Percentiles rank a stretch among this genome's conserved stretches.
These are phyloP conservation scores for Lepidurus apus DNA, from an alignment of 1,140 invertebrate species.

Conservation along the genomic window DNA sequence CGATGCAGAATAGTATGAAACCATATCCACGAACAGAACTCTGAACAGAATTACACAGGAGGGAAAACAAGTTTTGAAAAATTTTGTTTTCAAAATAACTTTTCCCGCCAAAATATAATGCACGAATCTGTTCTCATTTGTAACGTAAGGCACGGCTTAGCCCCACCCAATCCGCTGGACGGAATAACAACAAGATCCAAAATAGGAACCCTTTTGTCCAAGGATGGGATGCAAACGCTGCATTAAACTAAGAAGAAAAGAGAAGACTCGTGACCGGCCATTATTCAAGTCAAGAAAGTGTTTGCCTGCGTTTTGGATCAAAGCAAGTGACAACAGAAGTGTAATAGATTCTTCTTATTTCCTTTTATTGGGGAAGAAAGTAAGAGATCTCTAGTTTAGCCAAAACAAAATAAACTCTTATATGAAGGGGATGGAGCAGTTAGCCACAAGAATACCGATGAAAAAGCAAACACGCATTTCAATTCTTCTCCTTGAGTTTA, in stretches of 20 bases:
- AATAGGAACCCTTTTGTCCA: no score
- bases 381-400: constrained; percentile 1
- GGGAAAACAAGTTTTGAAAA: no score
- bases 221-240: no score
- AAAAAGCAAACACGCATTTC: background rate
- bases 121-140: no score
- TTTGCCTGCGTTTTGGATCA: background rate
- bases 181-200: no score
- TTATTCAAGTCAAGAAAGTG: background rate
- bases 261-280: background rate
- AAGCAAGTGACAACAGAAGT: background rate
- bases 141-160: no score
- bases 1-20: constrained; percentile 33
- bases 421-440: background rate
- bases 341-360: background rate
- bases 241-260: no score
- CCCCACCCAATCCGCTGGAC: no score
- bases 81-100: no score
- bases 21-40: constrained; percentile 33
- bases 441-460: background rate
- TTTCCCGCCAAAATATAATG: no score
- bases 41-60: background rate
- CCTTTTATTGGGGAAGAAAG: background rate
- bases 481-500: background rate
- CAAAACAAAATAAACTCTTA: background rate